Base-by-base conservation (phyloP, 2,888 invertebrate genomes). In the Parnassius apollo region DNA sequence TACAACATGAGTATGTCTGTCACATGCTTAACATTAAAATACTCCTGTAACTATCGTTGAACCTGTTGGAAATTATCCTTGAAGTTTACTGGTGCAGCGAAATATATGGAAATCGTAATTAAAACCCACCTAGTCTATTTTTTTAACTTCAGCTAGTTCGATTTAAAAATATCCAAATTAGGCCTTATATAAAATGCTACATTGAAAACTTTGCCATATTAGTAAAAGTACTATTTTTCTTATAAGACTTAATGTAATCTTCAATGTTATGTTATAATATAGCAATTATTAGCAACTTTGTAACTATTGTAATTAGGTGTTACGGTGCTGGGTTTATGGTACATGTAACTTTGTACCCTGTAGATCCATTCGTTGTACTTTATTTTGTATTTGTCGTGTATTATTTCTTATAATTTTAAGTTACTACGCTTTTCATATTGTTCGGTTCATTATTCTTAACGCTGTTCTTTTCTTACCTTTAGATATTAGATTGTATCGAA, bases 141-240 rank as follows among this genome's bases (percentile, higher is more conserved):
- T 78, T 77, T 81, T 78, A 79, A 80, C 82, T 81, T 83, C 84
- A 79, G 76, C 78, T 83, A 84, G 81, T 78, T 84, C 77, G 80
- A 80, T 83, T 78, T 78, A 71, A 72, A 70, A 76, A 82, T 77
- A 79, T 80, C 82, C 79, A 81, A 83, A 85, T 86, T 85, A 86
- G 85, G 80, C 81, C 79, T 86, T 77, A 77, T 71, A 73, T 71
- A 68, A 76, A 88, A 89, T 88, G 84, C 90, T 91, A 90, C 90
- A 91, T 89, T 89, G 91, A 91, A 91, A 91, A 91, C 91, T 91
- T 90, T 91, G 91, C 91, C 91, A 91, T 91, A 91, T 91, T 91
- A 91, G 90, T 88, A 83, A 90, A 86, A 78, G 83, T 89, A 89
- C 87, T 89, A 77, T 83, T 85, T 86, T 84, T 86, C 86, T 88